These are phyloP conservation scores for Cheirogaleus medius DNA, from an alignment of 2,113 vertebrate genomes.

Conservation along the genomic window DNA sequence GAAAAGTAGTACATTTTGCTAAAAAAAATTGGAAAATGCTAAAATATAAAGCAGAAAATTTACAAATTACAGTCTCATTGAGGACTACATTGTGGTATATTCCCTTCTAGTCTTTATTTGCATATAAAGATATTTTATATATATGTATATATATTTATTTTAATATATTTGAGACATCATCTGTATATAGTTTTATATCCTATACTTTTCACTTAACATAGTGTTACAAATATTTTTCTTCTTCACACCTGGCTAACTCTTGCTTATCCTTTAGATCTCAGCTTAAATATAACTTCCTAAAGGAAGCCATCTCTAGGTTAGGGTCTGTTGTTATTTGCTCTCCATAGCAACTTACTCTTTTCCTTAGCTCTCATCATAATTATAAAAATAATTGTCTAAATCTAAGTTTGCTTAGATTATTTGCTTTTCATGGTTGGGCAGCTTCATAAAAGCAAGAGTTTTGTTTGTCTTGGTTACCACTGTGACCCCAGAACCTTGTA, in stretches of 20 bases:
- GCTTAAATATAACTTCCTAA: not conserved
- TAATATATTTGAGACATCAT: not conserved
- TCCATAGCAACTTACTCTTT: not conserved
- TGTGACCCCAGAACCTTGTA: not conserved
- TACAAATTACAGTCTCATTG: not conserved
- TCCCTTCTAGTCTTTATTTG: not conserved
- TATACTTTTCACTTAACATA: not conserved
- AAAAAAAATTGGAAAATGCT: not conserved
- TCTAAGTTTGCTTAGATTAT: not conserved
- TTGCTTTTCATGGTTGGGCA: not conserved
- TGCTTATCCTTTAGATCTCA: not conserved
- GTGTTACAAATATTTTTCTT: slow-evolving; percentile 3
- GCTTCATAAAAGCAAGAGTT: not conserved
- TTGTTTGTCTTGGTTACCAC: not conserved
- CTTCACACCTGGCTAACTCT: not conserved
- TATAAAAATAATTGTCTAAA: not conserved
- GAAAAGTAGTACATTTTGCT: slow-evolving; percentile 2
- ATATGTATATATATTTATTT: not conserved
- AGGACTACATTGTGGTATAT: not conserved
- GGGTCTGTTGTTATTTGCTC: not conserved
- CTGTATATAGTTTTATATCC: not conserved
- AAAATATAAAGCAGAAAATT: slow-evolving; percentile 14
- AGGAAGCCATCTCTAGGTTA: not conserved
- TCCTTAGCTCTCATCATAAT: not conserved
- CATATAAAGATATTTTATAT: not conserved